These are phyloP conservation scores for Sinonovacula constricta DNA, from an alignment of 1,140 invertebrate genomes.

Conservation along the genomic window DNA sequence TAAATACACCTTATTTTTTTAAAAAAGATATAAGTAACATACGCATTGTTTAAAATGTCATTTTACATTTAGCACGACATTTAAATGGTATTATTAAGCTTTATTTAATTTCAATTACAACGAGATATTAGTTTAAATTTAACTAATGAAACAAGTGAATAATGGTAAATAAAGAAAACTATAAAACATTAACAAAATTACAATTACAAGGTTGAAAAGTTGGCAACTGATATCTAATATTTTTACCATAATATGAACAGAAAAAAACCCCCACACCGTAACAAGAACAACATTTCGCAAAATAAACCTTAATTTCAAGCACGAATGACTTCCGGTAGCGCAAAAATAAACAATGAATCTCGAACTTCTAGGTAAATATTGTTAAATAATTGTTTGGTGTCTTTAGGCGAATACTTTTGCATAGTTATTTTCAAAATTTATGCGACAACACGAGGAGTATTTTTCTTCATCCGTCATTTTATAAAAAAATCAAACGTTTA, in stretches of 20 bases:
- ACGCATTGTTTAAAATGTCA: no score
- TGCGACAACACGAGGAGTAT: background rate
- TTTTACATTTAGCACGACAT: no score
- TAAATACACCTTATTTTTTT: no score
- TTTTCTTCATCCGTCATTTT: background rate
- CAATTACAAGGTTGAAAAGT: background rate
- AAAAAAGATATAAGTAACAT: no score
- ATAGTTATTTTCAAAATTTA: conserved; percentile 7
- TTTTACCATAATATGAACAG: no score
- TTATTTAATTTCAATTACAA: no score
- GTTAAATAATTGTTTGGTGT: conserved; percentile 52
- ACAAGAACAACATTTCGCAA: background rate
- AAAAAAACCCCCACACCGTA: background rate
- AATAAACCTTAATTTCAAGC: background rate
- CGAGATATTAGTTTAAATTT: no score
- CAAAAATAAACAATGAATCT: conserved; percentile 81
- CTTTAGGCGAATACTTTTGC: background rate
- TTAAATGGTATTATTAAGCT: no score
- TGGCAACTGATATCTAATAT: background rate
- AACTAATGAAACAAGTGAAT: no score
- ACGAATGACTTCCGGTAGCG: conserved; percentile 12
- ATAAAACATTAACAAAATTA: background rate
- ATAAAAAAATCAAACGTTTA: background rate
- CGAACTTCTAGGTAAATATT: conserved; percentile 84
- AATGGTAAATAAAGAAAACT: no score